Evolutionary conservation across 2,888 invertebrate genomes (phyloP), one percentile per base, ranked within the genome.

Genomic region (Apodemia mormo): DNA sequence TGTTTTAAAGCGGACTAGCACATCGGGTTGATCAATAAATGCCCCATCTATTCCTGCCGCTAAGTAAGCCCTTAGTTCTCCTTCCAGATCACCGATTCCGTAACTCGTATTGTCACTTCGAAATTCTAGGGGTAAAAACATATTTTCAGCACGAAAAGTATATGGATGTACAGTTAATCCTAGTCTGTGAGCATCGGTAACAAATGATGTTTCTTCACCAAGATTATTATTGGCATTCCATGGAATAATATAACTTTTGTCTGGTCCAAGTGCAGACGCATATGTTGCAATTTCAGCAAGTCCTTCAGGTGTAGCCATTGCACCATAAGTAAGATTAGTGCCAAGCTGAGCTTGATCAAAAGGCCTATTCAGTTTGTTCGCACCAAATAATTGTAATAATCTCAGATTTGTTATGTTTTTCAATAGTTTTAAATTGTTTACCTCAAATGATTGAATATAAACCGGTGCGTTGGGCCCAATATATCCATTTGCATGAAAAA

Each of bases 391-490:
- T 76, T 93, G 92, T 54, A 92, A 73, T 7, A 93, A 77, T 33
- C 86, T 80, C 9, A 93, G 76, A 56, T 81, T 76, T 1, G 92
- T 92, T 0, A 91, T 81, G 37, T 80, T 78, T 76, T 86, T 89
- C 0, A 93, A 77, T 72, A 85, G 81, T 75, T 89, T 89, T 65
- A 93, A 81, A 76, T 91, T 92, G 67, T 76, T 85, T 0, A 92
- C 79, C 84, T 93, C 92, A 69, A 93, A 91, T 0, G 92, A 93
- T 76, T 93, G 92, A 58, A 93, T 92, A 67, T 88, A 91, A 43
- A 88, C 84, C 2, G 89, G 90, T 61, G 85, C 84, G 0, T 79
- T 71, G 14, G 75, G 73, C 14, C 79, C 84, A 33, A 72, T 76
- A 71, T 92, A 93, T 0, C 88, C 90, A 70, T 93, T 90, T 12